Conservation (phyloP, 2,113 vertebrate species). For the Cervus canadensis region DNA sequence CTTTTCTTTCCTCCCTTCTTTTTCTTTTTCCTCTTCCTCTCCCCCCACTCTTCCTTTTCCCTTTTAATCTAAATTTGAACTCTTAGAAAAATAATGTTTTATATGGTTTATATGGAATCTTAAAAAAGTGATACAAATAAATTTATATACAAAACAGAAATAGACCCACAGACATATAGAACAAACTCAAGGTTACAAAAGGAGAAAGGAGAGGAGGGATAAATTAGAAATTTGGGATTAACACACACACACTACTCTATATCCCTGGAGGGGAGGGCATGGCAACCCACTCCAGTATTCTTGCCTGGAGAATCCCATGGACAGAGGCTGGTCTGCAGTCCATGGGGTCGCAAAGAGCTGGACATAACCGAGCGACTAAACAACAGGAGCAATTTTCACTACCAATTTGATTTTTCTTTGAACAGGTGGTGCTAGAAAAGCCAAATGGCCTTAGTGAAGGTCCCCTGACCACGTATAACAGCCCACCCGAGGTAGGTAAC, state of each 20-base stretch:
- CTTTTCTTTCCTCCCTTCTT: neutral
- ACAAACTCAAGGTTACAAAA: neutral
- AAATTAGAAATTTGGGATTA: neutral
- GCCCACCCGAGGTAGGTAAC: slow-evolving; percentile 56
- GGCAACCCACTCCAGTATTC: neutral
- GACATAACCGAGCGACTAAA: neutral
- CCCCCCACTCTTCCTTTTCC: neutral
- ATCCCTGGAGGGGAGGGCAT: neutral
- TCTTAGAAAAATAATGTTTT: neutral
- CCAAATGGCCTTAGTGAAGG: slow-evolving; percentile 70
- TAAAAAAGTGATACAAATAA: neutral
- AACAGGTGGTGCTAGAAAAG: slow-evolving; percentile 66
- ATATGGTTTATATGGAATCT: neutral
- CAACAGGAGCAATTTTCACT: neutral
- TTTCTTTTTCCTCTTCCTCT: too few relatives aligned
- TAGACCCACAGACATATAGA: neutral
- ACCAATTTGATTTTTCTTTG: neutral
- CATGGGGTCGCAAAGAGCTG: neutral
- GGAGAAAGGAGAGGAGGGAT: neutral
- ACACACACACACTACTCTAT: neutral
- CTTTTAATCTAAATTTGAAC: neutral
- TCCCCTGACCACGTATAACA: neutral
- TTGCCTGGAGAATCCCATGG: neutral
- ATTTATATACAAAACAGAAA: neutral
- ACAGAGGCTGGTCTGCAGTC: neutral